A percentile compares a stretch with the other conserved stretches of the same genome.
phyloP scores from a whole-genome alignment of 64 coral and sea anemone species.

The Dendrophyllia cribrosa region DNA sequence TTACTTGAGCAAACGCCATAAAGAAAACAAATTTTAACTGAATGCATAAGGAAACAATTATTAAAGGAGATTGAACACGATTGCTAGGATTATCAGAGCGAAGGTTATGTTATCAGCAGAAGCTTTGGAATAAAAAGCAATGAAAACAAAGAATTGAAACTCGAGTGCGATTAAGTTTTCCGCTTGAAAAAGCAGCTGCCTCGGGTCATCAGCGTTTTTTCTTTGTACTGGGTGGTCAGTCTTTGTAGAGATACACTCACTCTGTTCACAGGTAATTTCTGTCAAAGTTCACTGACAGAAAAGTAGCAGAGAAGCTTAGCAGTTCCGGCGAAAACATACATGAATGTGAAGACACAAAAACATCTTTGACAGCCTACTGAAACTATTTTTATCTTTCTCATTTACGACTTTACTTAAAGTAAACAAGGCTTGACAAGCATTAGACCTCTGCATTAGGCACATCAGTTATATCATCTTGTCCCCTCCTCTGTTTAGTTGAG shows the following conservation, averaged over 20 bases:
- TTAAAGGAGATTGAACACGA: background rate
- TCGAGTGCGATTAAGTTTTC: background rate
- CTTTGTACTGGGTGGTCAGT: no score
- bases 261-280: background rate
- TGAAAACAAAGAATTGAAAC: background rate
- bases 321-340: background rate
- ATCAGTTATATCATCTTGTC: background rate
- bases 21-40: no score
- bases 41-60: background rate
- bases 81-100: background rate
- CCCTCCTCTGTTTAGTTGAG: background rate
- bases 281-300: background rate
- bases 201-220: background rate
- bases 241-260: background rate
- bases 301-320: background rate
- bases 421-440: background rate
- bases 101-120: no score
- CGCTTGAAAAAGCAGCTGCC: background rate
- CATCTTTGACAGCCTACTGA: background rate
- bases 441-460: background rate
- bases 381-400: slow-evolving; percentile 27
- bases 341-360: background rate
- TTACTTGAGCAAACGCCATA: background rate
- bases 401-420: background rate
- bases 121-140: background rate